Percentiles rank a stretch among this genome's conserved stretches.
Evolutionary conservation across 2,888 invertebrate genomes (phyloP).

Genomic region (Leucozona laternaria): DNA sequence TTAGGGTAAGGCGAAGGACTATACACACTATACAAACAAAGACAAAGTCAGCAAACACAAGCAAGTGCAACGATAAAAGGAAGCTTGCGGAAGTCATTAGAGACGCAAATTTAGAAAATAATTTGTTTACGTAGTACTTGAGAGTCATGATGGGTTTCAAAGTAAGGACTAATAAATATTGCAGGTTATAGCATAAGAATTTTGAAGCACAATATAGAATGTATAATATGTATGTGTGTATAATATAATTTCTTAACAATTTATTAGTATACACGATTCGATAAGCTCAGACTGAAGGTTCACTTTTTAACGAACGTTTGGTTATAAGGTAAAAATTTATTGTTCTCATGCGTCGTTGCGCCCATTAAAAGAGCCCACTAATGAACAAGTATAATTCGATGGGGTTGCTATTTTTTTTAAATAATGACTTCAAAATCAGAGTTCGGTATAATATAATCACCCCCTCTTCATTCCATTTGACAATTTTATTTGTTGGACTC

Average conservation of each 20-base stretch:
- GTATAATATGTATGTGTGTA: background rate
- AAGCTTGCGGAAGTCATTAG: conserved; percentile 67
- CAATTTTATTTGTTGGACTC: too few relatives aligned
- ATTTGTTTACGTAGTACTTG: conserved; percentile 74
- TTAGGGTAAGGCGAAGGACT: conserved; percentile 46
- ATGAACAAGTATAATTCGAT: background rate
- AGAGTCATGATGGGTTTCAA: conserved; percentile 49
- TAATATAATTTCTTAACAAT: conserved; percentile 24
- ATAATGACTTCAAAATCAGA: too few relatives aligned
- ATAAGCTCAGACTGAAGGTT: conserved; percentile 12
- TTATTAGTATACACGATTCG: background rate
- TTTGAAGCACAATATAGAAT: conserved; percentile 4
- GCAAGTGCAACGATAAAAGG: conserved; percentile 44
- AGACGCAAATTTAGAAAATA: conserved; percentile 72
- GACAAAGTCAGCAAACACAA: conserved; percentile 20
- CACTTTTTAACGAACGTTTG: background rate
- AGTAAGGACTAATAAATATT: conserved; percentile 28
- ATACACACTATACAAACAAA: conserved; percentile 6
- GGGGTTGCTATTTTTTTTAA: background rate
- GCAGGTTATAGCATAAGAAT: conserved; percentile 20
- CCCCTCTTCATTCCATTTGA: too few relatives aligned
- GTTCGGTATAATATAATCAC: too few relatives aligned
- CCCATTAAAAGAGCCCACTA: too few relatives aligned
- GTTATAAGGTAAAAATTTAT: background rate
- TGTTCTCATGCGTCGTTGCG: background rate